These are phyloP conservation scores for Marcusenius ussheri DNA, from an alignment of 2,113 vertebrate species.

Conservation along the genomic window DNA sequence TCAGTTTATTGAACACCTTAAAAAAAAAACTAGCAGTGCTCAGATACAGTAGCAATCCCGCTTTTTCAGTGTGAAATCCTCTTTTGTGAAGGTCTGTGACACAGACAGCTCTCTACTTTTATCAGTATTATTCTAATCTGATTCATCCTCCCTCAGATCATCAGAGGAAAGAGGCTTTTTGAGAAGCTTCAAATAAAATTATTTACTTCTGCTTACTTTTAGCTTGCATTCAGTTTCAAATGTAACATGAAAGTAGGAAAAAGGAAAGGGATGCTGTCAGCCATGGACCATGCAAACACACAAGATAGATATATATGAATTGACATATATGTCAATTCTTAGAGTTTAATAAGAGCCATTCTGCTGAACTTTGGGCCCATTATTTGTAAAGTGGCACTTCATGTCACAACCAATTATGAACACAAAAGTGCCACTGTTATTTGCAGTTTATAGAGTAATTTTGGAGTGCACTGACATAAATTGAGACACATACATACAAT, in stretches of 20 bases:
- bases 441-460: background rate
- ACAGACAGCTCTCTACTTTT: slow-evolving; percentile 9
- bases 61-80: background rate
- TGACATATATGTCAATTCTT: background rate
- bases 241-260: background rate
- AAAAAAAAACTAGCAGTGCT: background rate
- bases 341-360: background rate
- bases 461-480: background rate
- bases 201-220: slow-evolving; percentile 8
- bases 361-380: background rate
- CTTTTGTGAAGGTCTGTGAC: slow-evolving; percentile 3
- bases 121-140: slow-evolving; percentile 14
- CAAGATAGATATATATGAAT: background rate
- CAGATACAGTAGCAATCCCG: background rate
- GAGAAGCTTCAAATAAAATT: slow-evolving; percentile 14
- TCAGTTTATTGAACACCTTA: background rate
- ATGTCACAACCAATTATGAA: background rate
- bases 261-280: background rate
- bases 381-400: background rate
- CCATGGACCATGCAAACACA: background rate
- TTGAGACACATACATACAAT: background rate
- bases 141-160: slow-evolving; percentile 11
- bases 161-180: slow-evolving; percentile 7
- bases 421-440: background rate
- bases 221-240: background rate